Conservation (phyloP, 2,113 vertebrate genomes). For the Gambusia holbrooki region DNA sequence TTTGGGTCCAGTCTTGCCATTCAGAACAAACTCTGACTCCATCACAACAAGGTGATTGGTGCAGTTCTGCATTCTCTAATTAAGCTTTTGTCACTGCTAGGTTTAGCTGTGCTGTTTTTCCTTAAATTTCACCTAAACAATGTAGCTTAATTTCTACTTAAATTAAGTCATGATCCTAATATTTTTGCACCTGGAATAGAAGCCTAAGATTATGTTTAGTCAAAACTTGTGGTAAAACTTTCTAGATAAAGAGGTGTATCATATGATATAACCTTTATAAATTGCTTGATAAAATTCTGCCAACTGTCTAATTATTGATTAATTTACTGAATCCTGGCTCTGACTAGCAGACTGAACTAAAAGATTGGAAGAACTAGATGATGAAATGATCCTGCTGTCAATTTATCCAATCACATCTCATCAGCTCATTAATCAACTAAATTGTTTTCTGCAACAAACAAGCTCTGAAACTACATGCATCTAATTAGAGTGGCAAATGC, state of each 20-base stretch:
- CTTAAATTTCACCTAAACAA: background rate
- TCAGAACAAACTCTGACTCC: background rate
- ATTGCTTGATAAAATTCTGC: background rate
- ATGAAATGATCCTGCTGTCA: slow-evolving; percentile 59
- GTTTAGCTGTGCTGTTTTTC: background rate
- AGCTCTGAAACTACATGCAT: slow-evolving; percentile 37
- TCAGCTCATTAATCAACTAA: slow-evolving; percentile 53
- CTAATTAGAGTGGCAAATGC: slow-evolving; percentile 60
- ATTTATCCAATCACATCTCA: slow-evolving; percentile 58
- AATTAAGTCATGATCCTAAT: background rate
- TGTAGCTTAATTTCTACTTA: background rate
- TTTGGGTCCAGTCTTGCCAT: background rate
- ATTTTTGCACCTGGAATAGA: background rate
- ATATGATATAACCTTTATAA: background rate
- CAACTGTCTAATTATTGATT: background rate
- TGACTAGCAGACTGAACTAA: slow-evolving; percentile 21
- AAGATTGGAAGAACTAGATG: slow-evolving; percentile 33
- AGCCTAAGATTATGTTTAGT: background rate
- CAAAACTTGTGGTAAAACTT: background rate
- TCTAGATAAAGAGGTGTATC: background rate
- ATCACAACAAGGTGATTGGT: background rate
- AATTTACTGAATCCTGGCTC: background rate
- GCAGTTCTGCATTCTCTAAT: background rate
- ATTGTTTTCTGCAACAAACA: slow-evolving; percentile 59
- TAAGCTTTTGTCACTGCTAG: background rate